Evolutionary conservation across 2,113 vertebrate species (phyloP).

Genomic region (Phycodurus eques): DNA sequence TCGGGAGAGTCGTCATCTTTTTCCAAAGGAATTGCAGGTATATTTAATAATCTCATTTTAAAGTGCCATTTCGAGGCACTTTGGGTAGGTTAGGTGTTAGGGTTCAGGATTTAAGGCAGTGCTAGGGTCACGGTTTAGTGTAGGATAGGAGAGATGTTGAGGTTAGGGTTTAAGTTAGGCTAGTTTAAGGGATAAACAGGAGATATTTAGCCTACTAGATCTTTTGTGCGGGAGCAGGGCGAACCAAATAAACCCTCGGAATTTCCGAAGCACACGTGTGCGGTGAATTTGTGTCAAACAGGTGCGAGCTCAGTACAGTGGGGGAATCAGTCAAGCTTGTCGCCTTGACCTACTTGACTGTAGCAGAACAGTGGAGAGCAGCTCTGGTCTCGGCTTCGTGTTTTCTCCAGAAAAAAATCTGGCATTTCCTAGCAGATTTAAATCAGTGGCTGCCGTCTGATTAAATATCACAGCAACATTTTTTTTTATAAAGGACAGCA

Average conservation of each 20-base stretch:
- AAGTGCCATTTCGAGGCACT: not conserved
- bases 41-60: not conserved
- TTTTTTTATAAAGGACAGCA: not conserved
- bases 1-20: too few species aligned
- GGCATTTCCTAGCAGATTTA: not conserved
- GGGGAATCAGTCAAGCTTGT: conserved; percentile 4
- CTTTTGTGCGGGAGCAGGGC: not conserved
- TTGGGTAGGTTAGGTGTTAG: not conserved
- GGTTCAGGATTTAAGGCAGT: too few species aligned
- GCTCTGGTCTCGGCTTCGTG: not conserved
- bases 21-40: too few species aligned
- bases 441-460: not conserved
- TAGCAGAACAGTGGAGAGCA: not conserved
- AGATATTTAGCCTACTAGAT: not conserved
- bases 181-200: too few species aligned
- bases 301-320: not conserved
- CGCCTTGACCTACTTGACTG: conserved; percentile 2
- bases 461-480: not conserved
- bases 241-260: not conserved
- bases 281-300: conserved; percentile 1
- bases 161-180: too few species aligned
- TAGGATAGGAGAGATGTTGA: too few species aligned
- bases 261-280: not conserved
- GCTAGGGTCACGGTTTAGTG: not conserved
- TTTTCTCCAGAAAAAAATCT: conserved; percentile 34